Conservation (phyloP, 2,113 vertebrate genomes). For the Eudorcas thomsonii region DNA sequence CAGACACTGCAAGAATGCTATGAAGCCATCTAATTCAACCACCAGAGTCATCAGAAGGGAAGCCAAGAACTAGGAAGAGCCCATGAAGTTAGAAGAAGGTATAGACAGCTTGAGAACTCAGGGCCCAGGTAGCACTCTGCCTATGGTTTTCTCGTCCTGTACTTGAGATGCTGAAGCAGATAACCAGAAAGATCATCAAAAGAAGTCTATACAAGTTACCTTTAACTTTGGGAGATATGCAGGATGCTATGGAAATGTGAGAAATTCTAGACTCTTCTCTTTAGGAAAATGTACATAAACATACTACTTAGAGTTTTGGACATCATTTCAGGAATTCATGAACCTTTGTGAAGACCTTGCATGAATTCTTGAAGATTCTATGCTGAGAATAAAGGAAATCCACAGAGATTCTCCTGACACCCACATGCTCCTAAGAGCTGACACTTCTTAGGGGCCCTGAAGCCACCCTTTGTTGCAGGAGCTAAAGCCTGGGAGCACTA, state of each 20-base stretch:
- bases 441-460: not conserved
- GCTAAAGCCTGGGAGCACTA: too few relatives aligned
- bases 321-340: not conserved
- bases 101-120: not conserved
- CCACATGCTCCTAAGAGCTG: not conserved
- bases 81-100: not conserved
- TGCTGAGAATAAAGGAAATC: not conserved
- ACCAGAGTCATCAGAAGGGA: not conserved
- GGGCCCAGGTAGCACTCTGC: not conserved
- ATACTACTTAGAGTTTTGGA: not conserved
- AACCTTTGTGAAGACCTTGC: not conserved
- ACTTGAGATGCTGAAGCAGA: not conserved
- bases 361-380: not conserved
- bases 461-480: not conserved
- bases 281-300: not conserved
- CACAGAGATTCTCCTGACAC: not conserved
- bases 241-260: not conserved
- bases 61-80: not conserved
- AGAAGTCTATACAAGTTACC: not conserved
- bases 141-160: not conserved
- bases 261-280: not conserved
- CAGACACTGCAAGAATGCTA: not conserved
- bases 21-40: not conserved
- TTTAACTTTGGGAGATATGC: not conserved
- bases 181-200: not conserved